A percentile compares a stretch with the other conserved stretches of the same genome.
Evolutionary conservation across 2,888 invertebrate genomes (phyloP).

Genomic region (Drosophila demipolita): DNA sequence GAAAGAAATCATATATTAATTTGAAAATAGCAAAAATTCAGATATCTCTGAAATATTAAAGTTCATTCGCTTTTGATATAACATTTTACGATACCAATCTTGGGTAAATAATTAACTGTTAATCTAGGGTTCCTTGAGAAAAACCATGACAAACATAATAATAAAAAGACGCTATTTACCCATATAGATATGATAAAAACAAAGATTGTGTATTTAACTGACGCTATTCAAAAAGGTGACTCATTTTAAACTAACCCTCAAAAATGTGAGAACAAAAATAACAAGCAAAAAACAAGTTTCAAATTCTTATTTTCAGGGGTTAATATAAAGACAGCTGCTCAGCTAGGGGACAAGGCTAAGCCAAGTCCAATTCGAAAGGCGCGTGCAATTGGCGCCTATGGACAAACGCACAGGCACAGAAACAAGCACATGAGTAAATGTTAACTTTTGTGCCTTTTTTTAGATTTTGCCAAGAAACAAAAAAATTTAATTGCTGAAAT

Average conservation of each 20-base stretch:
- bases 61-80: not conserved
- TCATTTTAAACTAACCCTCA: constrained; percentile 29
- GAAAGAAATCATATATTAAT: not conserved
- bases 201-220: not conserved
- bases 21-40: not conserved
- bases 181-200: constrained; percentile 21
- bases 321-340: constrained; percentile 42
- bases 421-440: constrained; percentile 14
- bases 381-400: constrained; percentile 10
- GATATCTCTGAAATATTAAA: not conserved
- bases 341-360: constrained; percentile 18
- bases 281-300: constrained; percentile 35
- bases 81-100: not conserved
- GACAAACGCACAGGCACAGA: not conserved
- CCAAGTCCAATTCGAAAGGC: constrained; percentile 44
- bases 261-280: not conserved
- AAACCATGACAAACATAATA: not conserved
- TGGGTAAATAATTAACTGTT: not conserved
- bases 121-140: not conserved
- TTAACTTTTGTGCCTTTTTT: constrained; percentile 42
- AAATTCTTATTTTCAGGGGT: not conserved
- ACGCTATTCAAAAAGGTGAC: constrained; percentile 10
- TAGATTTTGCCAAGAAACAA: constrained; percentile 35
- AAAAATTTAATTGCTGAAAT: constrained; percentile 35
- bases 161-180: not conserved